These are phyloP conservation scores for Phoebastria nigripes DNA, from an alignment of 2,797 vertebrate species.

Conservation along the genomic window DNA sequence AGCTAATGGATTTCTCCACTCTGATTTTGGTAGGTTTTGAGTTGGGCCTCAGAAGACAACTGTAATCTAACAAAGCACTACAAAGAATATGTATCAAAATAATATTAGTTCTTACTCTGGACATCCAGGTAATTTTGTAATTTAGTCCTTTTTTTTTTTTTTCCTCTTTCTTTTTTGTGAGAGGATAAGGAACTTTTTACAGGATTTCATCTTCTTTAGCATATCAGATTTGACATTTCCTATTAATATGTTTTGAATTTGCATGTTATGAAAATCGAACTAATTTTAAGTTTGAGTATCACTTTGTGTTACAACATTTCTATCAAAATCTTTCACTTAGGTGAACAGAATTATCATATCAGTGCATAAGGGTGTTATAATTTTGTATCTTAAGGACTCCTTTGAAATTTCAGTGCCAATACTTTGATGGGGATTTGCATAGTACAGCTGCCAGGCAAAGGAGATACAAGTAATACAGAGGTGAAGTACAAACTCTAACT, in stretches of 20 bases:
- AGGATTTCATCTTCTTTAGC: background rate
- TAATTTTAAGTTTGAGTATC: background rate
- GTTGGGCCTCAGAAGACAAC: background rate
- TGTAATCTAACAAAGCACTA: background rate
- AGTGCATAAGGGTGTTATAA: background rate
- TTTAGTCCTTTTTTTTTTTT: rapidly evolving
- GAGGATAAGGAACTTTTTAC: background rate
- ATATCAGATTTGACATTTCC: background rate
- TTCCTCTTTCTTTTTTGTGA: background rate
- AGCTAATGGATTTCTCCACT: background rate
- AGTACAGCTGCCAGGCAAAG: background rate
- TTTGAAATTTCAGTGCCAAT: background rate
- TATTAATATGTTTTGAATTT: background rate
- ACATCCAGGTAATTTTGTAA: background rate
- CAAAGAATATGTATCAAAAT: background rate
- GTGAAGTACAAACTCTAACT: background rate
- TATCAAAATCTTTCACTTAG: background rate
- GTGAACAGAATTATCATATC: background rate
- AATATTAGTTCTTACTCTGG: background rate
- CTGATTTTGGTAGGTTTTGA: background rate
- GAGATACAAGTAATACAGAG: background rate
- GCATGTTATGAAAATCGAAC: background rate
- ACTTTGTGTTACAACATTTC: background rate
- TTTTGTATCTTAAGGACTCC: background rate
- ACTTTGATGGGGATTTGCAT: background rate